Conservation (phyloP, 2,797 vertebrate species). For the Pangasius sanitwongsei region DNA sequence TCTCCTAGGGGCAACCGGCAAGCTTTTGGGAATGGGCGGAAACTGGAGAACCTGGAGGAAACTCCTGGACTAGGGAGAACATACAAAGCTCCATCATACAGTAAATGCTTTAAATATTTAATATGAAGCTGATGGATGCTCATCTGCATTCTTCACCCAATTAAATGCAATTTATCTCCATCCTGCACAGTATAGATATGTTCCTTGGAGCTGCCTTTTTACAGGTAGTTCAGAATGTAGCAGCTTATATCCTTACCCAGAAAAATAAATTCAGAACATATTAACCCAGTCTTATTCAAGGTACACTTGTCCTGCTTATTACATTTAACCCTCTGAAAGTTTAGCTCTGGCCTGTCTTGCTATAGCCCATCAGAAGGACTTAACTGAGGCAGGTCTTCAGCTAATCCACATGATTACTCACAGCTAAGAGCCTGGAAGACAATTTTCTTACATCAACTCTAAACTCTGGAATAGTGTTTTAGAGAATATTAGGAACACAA, state of each 20-base stretch:
- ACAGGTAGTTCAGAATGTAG: neutral
- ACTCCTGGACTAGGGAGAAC: neutral
- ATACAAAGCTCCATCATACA: neutral
- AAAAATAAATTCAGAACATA: neutral
- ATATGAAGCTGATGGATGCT: neutral
- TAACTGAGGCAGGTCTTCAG: neutral
- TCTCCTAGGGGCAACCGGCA: neutral
- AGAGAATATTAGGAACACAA: neutral
- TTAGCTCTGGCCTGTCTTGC: neutral
- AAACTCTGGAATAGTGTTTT: neutral
- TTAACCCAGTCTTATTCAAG: neutral
- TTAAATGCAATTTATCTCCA: neutral
- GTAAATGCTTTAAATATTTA: neutral
- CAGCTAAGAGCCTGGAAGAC: neutral
- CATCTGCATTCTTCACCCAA: neutral
- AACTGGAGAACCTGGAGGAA: neutral
- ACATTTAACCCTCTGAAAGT: neutral
- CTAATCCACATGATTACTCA: neutral
- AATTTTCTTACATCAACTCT: conserved; percentile 12
- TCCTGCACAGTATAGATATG: neutral
- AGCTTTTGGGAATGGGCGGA: neutral
- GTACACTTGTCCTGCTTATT: neutral
- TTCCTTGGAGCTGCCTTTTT: neutral
- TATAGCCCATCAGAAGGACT: neutral
- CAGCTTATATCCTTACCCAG: neutral